Conservation (phyloP, 2,113 vertebrate genomes). For the Leucopsar rothschildi region DNA sequence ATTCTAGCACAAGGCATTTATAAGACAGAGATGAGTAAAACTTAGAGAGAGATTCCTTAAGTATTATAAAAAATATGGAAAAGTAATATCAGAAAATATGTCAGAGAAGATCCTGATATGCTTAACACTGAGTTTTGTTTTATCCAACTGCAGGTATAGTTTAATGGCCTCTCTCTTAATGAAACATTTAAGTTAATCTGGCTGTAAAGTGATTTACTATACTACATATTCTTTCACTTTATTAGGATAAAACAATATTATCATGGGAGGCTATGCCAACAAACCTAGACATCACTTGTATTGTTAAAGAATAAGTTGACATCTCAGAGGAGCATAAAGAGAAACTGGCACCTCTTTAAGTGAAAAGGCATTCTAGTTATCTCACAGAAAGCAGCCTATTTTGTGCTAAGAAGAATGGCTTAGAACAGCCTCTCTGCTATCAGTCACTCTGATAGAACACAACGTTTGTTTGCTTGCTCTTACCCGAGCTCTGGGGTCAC, state of each 20-base stretch:
- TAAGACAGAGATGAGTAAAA: neutral
- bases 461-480: neutral
- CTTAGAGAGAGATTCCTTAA: neutral
- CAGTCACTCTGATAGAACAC: neutral
- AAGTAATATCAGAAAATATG: neutral
- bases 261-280: conserved; percentile 1
- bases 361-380: conserved; percentile 10
- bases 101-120: conserved; percentile 8
- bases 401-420: conserved; percentile 11
- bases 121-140: conserved; percentile 10
- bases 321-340: neutral
- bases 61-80: neutral
- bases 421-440: neutral
- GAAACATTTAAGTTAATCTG: conserved; percentile 54
- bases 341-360: neutral
- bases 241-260: conserved; percentile 43
- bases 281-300: neutral
- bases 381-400: neutral
- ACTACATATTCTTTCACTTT: neutral
- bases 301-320: neutral
- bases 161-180: conserved; percentile 30
- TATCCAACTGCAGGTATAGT: neutral
- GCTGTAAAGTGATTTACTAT: conserved; percentile 28
- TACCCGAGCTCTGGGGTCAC: neutral
- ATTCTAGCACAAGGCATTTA: neutral